Evolutionary conservation across 2,113 vertebrate genomes (phyloP), one percentile per base, ranked within the genome.

Genomic region (Lampris incognitus): DNA sequence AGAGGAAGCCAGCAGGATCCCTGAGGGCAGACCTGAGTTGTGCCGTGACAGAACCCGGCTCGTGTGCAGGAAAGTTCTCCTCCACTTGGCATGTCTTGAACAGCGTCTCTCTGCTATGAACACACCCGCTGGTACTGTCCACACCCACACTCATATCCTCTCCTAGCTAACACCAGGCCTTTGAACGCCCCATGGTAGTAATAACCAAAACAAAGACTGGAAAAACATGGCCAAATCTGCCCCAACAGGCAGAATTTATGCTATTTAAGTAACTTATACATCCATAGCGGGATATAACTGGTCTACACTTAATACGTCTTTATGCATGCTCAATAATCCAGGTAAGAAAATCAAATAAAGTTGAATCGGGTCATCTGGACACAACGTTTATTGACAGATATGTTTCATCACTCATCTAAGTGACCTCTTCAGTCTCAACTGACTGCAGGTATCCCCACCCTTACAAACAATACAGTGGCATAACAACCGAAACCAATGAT

Each of bases 21-120:
- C 58, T n/a, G 57, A 82, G 76, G 72, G 71, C 81, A 81, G 74
- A 79, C 70, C 66, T 66, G 71, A 82, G 68, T 81, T 55, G 69
- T 11, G 39, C 59, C 4, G 9, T 13, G 24, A 41, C 13, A 63
- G 37, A 11, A 79, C 60, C 56, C 1, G 46, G 55, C 61, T 46
- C 13, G 50, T 71, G 61, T 74, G 69, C 57, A 74, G 50, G 78
- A 58, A 85, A 82, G 79, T 64, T 42, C 46, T 36, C 38, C 13
- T 59, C 46, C 51, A 59, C 62, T 67, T 90, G 84, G 87, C 83
- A 82, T 51, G 73, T 41, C 8, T 42, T 87, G 80, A 91, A 92
- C 81, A 71, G 81, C 67, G 80, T 65, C 69, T 79, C 84, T 88
- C 73, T 89, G 72, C 67, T 83, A 66, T 67, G 71, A 81, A 84